These are phyloP conservation scores for Trachops cirrhosus DNA, from an alignment of 2,797 vertebrate species.

Conservation along the genomic window DNA sequence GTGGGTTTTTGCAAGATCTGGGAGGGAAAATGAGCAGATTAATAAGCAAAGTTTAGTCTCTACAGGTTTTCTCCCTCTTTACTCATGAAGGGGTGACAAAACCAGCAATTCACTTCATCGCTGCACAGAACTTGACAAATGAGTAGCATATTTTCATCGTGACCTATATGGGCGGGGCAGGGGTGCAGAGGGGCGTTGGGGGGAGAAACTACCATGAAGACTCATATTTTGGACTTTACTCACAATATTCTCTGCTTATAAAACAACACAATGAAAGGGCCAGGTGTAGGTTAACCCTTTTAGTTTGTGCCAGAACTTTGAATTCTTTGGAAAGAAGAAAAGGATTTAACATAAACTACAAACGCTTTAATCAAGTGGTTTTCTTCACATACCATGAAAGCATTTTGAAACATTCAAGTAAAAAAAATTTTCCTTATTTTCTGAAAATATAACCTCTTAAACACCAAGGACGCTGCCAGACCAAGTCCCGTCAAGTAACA, in stretches of 20 bases:
- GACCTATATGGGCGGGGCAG: neutral
- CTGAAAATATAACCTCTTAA: conserved; percentile 75
- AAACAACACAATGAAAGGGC: conserved; percentile 50
- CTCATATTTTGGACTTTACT: conserved; percentile 53
- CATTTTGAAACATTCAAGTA: conserved; percentile 73
- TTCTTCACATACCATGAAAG: conserved; percentile 74
- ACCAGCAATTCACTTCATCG: neutral
- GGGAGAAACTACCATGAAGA: conserved; percentile 26
- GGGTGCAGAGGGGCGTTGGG: neutral
- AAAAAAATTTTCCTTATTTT: conserved; percentile 61
- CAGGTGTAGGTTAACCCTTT: conserved; percentile 74
- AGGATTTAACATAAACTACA: conserved; percentile 58
- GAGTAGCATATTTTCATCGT: conserved; percentile 32
- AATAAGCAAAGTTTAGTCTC: neutral
- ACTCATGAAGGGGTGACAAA: conserved; percentile 36
- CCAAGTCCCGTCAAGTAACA: conserved; percentile 73
- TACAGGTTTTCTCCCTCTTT: conserved; percentile 27
- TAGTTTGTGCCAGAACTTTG: conserved; percentile 68
- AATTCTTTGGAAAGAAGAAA: conserved; percentile 69
- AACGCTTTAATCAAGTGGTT: conserved; percentile 73
- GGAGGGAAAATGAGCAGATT: neutral
- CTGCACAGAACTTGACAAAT: conserved; percentile 34
- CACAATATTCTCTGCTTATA: neutral
- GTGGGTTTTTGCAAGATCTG: neutral
- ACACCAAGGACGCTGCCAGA: conserved; percentile 61